phyloP scores from a whole-genome alignment of 1,140 invertebrate genomes.

The Drosophila carrolli region DNA sequence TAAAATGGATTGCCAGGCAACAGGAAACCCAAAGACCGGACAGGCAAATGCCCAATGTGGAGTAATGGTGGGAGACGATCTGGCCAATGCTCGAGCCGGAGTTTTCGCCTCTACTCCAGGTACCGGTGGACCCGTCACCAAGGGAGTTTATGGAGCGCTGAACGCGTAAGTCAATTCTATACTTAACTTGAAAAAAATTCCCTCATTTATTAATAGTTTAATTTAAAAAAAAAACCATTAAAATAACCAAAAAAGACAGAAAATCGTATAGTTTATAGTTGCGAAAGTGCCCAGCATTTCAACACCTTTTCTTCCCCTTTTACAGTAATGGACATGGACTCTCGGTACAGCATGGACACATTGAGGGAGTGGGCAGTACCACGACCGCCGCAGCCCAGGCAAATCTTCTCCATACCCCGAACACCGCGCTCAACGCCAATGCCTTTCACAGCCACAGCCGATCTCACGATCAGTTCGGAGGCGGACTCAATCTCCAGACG shows the following conservation, averaged over 20 bases:
- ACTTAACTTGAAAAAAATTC: too few species aligned
- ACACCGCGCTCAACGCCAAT: conserved; percentile 32
- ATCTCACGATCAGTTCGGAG: conserved; percentile 54
- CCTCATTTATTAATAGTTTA: too few species aligned
- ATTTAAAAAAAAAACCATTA: too few species aligned
- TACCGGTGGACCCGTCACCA: conserved; percentile 53
- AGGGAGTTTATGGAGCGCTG: conserved; percentile 56
- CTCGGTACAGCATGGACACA: conserved; percentile 58
- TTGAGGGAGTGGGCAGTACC: conserved; percentile 37
- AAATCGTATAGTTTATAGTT: too few species aligned
- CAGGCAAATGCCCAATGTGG: conserved; percentile 42
- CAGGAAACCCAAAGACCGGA: conserved; percentile 58
- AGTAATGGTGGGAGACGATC: conserved; percentile 37
- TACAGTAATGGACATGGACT: conserved; percentile 57
- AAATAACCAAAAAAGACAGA: too few species aligned
- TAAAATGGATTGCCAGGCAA: conserved; percentile 55
- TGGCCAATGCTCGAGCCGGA: conserved; percentile 44
- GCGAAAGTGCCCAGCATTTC: too few species aligned
- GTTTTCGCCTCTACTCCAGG: conserved; percentile 58
- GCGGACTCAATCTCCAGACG: conserved; percentile 43
- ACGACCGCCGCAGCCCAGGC: conserved; percentile 41
- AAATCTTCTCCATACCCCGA: conserved; percentile 47
- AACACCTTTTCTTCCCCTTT: background rate
- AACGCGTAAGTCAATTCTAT: conserved; percentile 56
- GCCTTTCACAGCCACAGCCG: conserved; percentile 53